Evolutionary conservation across 2,113 vertebrate species (phyloP), one percentile per base, ranked within the genome.

Genomic region (Salvator merianae): DNA sequence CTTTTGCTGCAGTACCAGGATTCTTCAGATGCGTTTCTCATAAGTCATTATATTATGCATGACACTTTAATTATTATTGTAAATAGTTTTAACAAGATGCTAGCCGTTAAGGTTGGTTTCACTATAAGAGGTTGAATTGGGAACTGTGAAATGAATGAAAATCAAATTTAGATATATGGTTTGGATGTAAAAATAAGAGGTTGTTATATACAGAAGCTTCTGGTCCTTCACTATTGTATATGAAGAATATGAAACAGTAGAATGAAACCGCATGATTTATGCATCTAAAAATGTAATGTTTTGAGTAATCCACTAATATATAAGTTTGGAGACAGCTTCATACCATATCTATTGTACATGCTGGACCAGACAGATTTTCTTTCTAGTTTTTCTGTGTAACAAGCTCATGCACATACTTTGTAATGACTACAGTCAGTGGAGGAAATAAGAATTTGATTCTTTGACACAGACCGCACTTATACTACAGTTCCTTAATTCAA

Each of bases 31-130:
- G 79, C 88, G 72, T 87, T 77, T 94, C 92, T 96, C 95, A 95
- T 95, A 95, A 95, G 93, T 38, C 14, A 71, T 30, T 2, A 22
- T 38, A 38, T 75, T 71, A 24, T 84, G 84, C 91, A 87, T 86
- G 77, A 85, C 93, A 91, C 91, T 94, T 94, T 89, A 94, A 92
- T 93, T 93, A 91, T 90, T 92, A 95, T 95, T 95, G 95, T 94
- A 93, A 92, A 93, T 92, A 91, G 88, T 94, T 92, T 95, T 93
- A 81, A 1, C 91, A 94, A 94, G 84, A 90, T 69, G 84, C 6
- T 85, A 88, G 85, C 87, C 87, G 0, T 92, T 88, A 65, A 82
- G 16, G 24, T 24, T 59, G 16, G 14, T 43, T 43, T 34, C 0
- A 55, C 13, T 62, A 18, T 53, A 53, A 53, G 50, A 53, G 55